Base-by-base conservation (phyloP, 2,113 vertebrate species). In the Trichomycterus rosablanca region DNA sequence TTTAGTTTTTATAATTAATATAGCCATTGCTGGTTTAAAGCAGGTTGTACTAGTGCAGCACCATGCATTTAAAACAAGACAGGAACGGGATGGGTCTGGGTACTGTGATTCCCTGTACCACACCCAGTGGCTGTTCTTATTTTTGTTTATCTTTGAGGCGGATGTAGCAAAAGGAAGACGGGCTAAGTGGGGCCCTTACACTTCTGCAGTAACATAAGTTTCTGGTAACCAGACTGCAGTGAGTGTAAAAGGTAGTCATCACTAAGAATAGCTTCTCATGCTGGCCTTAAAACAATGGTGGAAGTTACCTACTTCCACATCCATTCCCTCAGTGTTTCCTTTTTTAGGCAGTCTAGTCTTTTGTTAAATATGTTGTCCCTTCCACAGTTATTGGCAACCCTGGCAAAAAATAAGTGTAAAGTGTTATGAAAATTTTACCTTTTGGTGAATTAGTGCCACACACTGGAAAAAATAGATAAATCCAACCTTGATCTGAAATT, bases 81-180 rank as follows among this genome's bases (percentile, higher is more conserved):
- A 59, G 51, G 34, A 56, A 67, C 51, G 30, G 46, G 59, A 11
- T 26, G 69, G 69, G 70, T 63, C 67, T 67, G 74, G 73, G 65
- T 76, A 74, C 45, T 57, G 69, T 59, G 66, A 65, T 80, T 78
- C 74, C 74, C 54, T 12, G 43, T 59, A 45, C 67, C 79, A 74
- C 78, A 74, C 78, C 81, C 80, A 37, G 19, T 26, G 58, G 37
- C 70, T 67, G 74, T 77, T 81, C 76, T 73, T 48, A 15, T 68
- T 72, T 74, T 65, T 79, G 59, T 67, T 58, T 72, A 40, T 70
- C 22, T 50, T 32, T 48, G 63, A 52, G 66, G 52, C 42, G 52
- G 40, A 48, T 65, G 52, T 46, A 72, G 16, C 1, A 19, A 59
- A 49, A 72, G 70, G 65, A 67, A 72, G 48, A 63, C 46, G 19